phyloP scores from a whole-genome alignment of 1,140 invertebrate species.

The Ceratina japonica region DNA sequence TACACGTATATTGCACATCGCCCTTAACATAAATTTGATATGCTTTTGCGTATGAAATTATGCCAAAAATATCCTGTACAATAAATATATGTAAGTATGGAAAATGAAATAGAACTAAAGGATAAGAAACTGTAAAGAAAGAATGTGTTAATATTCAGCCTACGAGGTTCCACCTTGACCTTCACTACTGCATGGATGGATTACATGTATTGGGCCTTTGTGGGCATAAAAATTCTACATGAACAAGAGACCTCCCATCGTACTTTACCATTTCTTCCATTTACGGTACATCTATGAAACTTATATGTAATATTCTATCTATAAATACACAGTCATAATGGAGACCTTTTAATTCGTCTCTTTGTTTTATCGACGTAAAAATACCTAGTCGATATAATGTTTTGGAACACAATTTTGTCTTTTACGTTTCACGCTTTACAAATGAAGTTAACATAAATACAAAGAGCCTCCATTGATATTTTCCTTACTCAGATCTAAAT shows the following conservation, averaged over 20 bases:
- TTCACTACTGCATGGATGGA: conserved; percentile 76
- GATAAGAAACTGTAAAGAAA: conserved; percentile 21
- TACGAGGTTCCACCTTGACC: conserved; percentile 64
- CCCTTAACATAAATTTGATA: neutral
- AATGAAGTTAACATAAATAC: neutral
- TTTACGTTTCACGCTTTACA: conserved; percentile 31
- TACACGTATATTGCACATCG: conserved; percentile 20
- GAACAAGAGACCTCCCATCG: conserved; percentile 67
- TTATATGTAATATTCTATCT: conserved; percentile 46
- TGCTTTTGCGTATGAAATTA: neutral
- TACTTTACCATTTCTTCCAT: conserved; percentile 58
- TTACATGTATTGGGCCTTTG: conserved; percentile 76
- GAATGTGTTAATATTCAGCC: conserved; percentile 67
- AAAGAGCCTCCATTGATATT: neutral
- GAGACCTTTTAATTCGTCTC: conserved; percentile 47
- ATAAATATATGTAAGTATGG: too few species aligned
- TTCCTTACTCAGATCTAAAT: conserved; percentile 12
- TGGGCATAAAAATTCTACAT: conserved; percentile 75
- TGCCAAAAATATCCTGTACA: too few species aligned
- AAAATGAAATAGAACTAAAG: conserved; percentile 1
- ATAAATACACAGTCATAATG: conserved; percentile 43
- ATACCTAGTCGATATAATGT: conserved; percentile 11
- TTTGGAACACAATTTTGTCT: conserved; percentile 45
- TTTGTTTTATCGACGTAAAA: conserved; percentile 32
- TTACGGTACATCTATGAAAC: conserved; percentile 55